phyloP scores from a whole-genome alignment of 2,113 vertebrate genomes.

The Australoheros scitulus region DNA sequence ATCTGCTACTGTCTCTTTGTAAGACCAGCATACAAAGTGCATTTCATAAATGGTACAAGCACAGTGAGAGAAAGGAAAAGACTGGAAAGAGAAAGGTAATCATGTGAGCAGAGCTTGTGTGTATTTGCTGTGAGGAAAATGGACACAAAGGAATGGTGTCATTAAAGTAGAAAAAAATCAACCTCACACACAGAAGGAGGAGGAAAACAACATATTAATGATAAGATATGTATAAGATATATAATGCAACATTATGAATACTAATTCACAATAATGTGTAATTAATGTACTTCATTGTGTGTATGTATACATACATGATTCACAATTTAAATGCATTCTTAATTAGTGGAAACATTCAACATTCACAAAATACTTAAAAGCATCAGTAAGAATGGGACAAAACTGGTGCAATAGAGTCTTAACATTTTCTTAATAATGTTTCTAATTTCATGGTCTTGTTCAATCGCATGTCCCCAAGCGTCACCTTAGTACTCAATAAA shows the following conservation, averaged over 20 bases:
- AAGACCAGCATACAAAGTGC: neutral
- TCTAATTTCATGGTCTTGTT: slow-evolving; percentile 26
- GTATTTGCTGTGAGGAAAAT: neutral
- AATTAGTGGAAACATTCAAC: neutral
- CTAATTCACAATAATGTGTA: neutral
- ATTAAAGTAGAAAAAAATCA: slow-evolving; percentile 2
- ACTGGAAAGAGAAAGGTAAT: neutral
- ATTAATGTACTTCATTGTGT: neutral
- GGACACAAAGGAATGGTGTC: neutral
- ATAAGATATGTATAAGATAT: neutral
- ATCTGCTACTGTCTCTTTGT: neutral
- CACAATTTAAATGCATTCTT: neutral
- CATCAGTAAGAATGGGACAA: neutral
- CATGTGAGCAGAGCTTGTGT: neutral
- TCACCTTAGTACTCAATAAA: slow-evolving; percentile 23
- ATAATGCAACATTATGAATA: neutral
- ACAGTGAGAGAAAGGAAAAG: neutral
- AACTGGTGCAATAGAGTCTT: neutral
- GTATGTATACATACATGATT: neutral
- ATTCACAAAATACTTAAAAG: neutral
- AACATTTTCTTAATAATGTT: neutral
- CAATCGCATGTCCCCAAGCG: slow-evolving; percentile 16
- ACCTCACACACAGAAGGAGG: neutral
- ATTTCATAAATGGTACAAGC: neutral
- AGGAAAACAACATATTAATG: neutral